phyloP scores from a whole-genome alignment of 2,888 invertebrate species.

The Helicoverpa assulta region DNA sequence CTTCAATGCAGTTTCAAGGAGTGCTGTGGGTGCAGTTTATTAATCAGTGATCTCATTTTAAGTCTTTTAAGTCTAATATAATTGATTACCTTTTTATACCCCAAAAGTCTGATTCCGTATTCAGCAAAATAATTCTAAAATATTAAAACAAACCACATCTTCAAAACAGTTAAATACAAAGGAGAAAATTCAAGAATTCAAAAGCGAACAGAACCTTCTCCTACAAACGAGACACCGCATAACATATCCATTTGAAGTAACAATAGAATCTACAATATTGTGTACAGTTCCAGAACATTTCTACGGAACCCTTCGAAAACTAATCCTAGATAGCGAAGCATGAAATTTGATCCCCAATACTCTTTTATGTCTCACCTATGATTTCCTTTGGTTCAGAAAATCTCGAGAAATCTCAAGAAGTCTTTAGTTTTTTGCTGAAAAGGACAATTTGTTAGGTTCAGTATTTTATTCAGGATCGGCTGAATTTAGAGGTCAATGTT shows the following conservation, averaged over 20 bases:
- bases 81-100: too few relatives aligned
- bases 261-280: slow-evolving; percentile 35
- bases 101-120: too few relatives aligned
- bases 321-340: slow-evolving; percentile 51
- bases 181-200: slow-evolving; percentile 1
- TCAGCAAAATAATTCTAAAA: not conserved
- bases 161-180: not conserved
- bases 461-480: slow-evolving; percentile 28
- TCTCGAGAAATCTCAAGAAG: slow-evolving; percentile 15
- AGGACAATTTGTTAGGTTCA: slow-evolving; percentile 11
- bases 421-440: slow-evolving; percentile 26
- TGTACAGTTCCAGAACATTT: slow-evolving; percentile 8
- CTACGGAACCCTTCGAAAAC: slow-evolving; percentile 22
- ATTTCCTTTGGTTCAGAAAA: slow-evolving; percentile 35
- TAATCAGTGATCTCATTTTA: not conserved
- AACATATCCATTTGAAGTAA: slow-evolving; percentile 36
- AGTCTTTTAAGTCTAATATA: too few relatives aligned
- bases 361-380: slow-evolving; percentile 47
- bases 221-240: slow-evolving; percentile 29
- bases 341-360: slow-evolving; percentile 54
- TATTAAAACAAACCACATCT: too few relatives aligned
- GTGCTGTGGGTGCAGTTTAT: slow-evolving; percentile 8
- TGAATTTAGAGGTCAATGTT: slow-evolving; percentile 26
- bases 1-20: slow-evolving; percentile 8
- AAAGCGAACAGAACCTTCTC: not conserved